phyloP scores from a whole-genome alignment of 2,113 vertebrate genomes.

The Microtus richardsoni region DNA sequence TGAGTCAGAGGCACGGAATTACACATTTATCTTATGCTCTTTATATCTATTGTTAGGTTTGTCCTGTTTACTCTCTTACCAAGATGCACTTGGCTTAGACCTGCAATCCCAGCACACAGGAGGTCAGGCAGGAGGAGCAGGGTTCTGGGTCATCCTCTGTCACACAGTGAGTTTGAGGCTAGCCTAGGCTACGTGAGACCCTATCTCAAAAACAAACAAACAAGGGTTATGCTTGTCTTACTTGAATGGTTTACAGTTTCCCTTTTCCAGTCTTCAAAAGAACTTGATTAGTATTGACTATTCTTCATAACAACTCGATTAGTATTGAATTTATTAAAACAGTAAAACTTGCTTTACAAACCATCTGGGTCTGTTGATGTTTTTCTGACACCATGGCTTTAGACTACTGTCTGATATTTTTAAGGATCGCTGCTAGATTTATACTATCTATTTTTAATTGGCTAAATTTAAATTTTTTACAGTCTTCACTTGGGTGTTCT shows the following conservation, averaged over 20 bases:
- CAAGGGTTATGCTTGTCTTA: background rate
- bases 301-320: background rate
- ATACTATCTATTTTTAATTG: background rate
- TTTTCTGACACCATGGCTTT: background rate
- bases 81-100: background rate
- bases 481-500: background rate
- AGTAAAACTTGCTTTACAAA: background rate
- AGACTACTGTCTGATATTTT: background rate
- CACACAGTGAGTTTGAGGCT: background rate
- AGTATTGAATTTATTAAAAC: background rate
- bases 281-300: background rate
- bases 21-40: background rate
- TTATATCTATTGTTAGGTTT: background rate
- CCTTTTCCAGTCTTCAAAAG: background rate
- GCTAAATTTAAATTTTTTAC: background rate
- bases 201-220: background rate
- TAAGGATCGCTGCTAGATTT: background rate
- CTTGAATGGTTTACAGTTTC: background rate
- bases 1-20: background rate
- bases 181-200: background rate
- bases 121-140: background rate
- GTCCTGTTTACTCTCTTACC: background rate
- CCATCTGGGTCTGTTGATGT: background rate
- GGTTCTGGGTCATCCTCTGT: background rate
- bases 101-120: background rate